Percentiles rank a stretch among this genome's conserved stretches.
These are phyloP conservation scores for Agrotis puta DNA, from an alignment of 2,888 invertebrate genomes.

Conservation along the genomic window DNA sequence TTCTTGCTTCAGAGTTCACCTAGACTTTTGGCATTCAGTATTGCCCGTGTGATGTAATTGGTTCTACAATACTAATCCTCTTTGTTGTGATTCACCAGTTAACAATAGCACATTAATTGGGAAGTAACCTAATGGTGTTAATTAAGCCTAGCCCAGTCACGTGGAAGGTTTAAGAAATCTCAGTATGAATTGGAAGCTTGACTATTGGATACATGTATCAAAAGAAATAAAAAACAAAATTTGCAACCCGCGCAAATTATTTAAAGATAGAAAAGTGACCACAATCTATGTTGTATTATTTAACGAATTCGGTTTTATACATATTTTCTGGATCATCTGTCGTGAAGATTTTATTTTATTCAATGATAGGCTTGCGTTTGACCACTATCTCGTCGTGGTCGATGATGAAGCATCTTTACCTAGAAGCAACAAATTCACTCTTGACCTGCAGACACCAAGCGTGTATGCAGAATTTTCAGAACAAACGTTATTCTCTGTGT, in stretches of 20 bases:
- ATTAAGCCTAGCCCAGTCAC: slow-evolving; percentile 13
- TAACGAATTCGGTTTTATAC: too few relatives aligned
- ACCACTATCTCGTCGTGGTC: too few relatives aligned
- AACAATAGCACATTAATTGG: slow-evolving; percentile 37
- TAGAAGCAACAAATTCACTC: too few relatives aligned
- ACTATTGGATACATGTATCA: slow-evolving; percentile 3
- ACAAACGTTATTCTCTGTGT: too few relatives aligned
- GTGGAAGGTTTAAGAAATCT: slow-evolving; percentile 7
- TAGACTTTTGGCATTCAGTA: not conserved
- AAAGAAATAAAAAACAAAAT: too few relatives aligned
- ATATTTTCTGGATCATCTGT: too few relatives aligned
- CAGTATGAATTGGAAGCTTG: not conserved
- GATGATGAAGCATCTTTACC: too few relatives aligned
- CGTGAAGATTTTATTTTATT: too few relatives aligned
- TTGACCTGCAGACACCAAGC: too few relatives aligned
- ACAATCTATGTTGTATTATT: slow-evolving; percentile 2
- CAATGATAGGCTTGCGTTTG: too few relatives aligned
- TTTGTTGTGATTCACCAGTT: slow-evolving; percentile 37
- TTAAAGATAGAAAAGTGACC: not conserved
- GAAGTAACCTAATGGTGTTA: slow-evolving; percentile 22
- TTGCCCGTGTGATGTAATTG: slow-evolving; percentile 2
- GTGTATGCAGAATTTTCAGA: too few relatives aligned
- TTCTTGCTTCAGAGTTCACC: not conserved
- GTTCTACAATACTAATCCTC: slow-evolving; percentile 6
- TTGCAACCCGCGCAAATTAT: not conserved